A percentile compares a stretch with the other conserved stretches of the same genome.
Evolutionary conservation across 2,113 vertebrate genomes (phyloP).

Genomic region (Dasyprocta punctata): DNA sequence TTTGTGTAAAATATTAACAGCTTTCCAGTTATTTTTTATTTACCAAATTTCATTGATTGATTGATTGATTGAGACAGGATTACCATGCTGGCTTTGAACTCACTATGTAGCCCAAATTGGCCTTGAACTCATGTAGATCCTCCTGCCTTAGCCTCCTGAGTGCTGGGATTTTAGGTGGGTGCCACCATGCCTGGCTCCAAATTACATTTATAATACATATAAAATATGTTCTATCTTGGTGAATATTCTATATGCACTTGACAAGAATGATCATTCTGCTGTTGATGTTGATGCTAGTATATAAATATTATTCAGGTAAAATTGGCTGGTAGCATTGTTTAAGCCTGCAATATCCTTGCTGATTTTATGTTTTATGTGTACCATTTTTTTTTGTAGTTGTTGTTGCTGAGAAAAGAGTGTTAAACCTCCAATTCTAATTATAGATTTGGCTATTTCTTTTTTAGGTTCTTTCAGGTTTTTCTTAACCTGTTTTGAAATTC

Average conservation of each 20-base stretch:
- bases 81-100: not conserved
- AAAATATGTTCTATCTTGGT: not conserved
- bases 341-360: not conserved
- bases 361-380: constrained; percentile 1
- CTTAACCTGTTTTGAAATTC: constrained; percentile 22
- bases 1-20: not conserved
- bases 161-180: not conserved
- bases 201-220: not conserved
- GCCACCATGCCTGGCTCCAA: not conserved
- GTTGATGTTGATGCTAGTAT: not conserved
- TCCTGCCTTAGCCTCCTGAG: not conserved
- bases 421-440: not conserved
- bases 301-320: not conserved
- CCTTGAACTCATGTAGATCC: not conserved
- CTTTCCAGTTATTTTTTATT: not conserved
- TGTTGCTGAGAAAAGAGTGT: not conserved
- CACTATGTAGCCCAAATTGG: not conserved
- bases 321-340: not conserved
- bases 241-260: not conserved
- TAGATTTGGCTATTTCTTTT: not conserved
- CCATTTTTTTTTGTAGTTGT: not conserved
- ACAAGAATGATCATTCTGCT: not conserved
- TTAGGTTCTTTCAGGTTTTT: not conserved
- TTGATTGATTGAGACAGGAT: not conserved
- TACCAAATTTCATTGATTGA: not conserved